A percentile compares a stretch with the other conserved stretches of the same genome.
Evolutionary conservation across 2,113 vertebrate species (phyloP).

Genomic region (Petroica traversi): DNA sequence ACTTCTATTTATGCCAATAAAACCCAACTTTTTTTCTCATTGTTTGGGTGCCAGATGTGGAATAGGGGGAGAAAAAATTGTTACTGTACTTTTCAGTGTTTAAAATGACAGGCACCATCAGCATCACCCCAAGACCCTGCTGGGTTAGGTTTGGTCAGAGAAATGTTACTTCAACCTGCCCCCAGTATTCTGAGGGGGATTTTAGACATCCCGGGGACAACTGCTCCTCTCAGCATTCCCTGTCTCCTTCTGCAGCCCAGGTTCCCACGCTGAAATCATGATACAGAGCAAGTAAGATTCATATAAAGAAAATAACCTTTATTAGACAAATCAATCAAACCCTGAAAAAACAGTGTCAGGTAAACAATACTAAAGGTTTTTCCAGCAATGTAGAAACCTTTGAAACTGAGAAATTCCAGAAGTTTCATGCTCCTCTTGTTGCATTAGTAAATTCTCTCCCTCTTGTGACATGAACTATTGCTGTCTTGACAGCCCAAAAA

Average conservation of each 20-base stretch:
- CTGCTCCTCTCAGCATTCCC: accelerated
- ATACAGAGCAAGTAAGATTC: neutral
- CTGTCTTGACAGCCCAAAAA: neutral
- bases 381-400: constrained; percentile 47
- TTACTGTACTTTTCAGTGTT: neutral
- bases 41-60: neutral
- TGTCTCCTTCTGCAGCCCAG: neutral
- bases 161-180: neutral
- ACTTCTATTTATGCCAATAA: neutral
- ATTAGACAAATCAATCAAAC: constrained; percentile 53
- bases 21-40: neutral
- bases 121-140: neutral
- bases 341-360: constrained; percentile 40
- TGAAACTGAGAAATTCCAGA: neutral
- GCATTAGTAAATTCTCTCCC: neutral
- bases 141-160: neutral
- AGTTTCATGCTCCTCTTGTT: neutral
- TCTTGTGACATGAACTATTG: neutral
- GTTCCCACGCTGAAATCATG: neutral
- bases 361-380: constrained; percentile 2
- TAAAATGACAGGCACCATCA: neutral
- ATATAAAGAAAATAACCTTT: constrained; percentile 61
- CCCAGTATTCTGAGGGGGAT: no score
- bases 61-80: accelerated
- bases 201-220: neutral